Evolutionary conservation across 1,140 invertebrate genomes (phyloP).

Genomic region (Lordiphosa mommai): DNA sequence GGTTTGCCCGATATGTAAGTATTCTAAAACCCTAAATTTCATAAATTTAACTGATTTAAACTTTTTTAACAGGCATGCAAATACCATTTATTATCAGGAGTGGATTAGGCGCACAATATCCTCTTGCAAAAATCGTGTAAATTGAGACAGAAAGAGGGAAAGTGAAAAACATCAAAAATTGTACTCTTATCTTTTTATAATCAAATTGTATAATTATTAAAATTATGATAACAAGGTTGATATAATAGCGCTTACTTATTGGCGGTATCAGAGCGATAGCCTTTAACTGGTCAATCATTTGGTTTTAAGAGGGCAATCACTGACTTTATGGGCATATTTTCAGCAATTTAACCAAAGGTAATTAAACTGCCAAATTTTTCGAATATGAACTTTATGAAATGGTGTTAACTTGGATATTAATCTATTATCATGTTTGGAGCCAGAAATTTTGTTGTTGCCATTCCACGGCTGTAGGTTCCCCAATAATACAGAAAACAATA

Average conservation of each 20-base stretch:
- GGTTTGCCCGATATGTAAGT: slow-evolving; percentile 80
- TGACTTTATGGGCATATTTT: slow-evolving; percentile 41
- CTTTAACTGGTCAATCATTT: slow-evolving; percentile 10
- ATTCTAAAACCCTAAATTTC: too few species aligned
- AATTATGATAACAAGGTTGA: neutral
- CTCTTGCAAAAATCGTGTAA: slow-evolving; percentile 41
- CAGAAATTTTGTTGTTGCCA: too few species aligned
- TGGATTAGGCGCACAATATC: slow-evolving; percentile 46
- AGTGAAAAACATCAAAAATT: neutral
- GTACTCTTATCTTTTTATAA: neutral
- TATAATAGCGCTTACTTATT: slow-evolving; percentile 8
- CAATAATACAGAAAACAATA: too few species aligned
- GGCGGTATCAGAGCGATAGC: neutral
- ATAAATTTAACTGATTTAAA: neutral
- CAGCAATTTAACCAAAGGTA: neutral
- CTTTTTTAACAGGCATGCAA: slow-evolving; percentile 59
- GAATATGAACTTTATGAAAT: too few species aligned
- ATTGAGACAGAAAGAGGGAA: neutral
- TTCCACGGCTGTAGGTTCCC: too few species aligned
- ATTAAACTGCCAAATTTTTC: too few species aligned
- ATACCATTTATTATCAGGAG: slow-evolving; percentile 65
- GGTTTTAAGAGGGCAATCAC: slow-evolving; percentile 17
- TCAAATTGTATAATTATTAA: slow-evolving; percentile 11
- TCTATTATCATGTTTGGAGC: too few species aligned
- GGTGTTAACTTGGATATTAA: too few species aligned